These are phyloP conservation scores for Orientallactaga sibirica DNA, from an alignment of 2,797 vertebrate species.

Conservation along the genomic window DNA sequence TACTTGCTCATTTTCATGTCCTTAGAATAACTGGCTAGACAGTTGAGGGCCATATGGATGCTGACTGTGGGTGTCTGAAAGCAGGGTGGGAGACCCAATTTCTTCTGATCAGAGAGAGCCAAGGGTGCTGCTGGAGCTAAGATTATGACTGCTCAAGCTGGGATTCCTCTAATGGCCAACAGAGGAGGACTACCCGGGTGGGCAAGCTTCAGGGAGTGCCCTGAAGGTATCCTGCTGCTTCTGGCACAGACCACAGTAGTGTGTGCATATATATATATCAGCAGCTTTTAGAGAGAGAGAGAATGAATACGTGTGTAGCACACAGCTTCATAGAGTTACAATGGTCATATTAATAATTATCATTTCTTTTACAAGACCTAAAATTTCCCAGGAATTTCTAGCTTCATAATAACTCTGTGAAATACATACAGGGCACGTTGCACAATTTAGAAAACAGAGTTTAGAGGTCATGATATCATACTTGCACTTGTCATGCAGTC, in stretches of 20 bases:
- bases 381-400: background rate
- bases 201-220: no score
- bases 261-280: no score
- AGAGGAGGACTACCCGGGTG: fast-evolving
- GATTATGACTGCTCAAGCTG: background rate
- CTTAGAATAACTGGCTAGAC: background rate
- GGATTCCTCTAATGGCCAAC: background rate
- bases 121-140: background rate
- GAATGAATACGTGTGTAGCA: background rate
- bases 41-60: background rate
- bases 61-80: background rate
- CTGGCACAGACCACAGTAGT: fast-evolving
- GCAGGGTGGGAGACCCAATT: background rate
- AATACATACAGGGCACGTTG: background rate
- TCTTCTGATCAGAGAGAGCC: background rate
- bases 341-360: background rate
- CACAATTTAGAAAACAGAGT: background rate
- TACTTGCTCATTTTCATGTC: background rate
- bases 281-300: background rate
- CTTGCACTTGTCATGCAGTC: no score
- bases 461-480: background rate
- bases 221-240: background rate
- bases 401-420: background rate
- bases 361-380: background rate
- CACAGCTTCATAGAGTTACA: fast-evolving